Evolutionary conservation across 2,797 vertebrate genomes (phyloP).

Genomic region (Manis crassicaudata): DNA sequence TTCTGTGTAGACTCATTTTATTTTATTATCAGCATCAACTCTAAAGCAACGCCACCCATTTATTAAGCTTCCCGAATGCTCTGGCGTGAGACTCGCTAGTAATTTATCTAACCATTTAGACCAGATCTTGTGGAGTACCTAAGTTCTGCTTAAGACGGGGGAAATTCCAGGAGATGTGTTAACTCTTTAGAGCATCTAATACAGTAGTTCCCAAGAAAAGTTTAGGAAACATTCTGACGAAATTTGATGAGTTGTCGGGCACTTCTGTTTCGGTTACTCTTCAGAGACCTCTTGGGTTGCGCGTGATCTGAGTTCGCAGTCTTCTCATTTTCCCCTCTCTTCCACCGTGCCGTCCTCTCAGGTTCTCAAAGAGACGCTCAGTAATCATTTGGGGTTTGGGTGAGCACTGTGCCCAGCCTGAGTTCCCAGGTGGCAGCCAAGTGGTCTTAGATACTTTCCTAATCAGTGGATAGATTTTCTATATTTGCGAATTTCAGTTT

Average conservation of each 20-base stretch:
- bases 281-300: neutral
- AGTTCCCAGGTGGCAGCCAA: neutral
- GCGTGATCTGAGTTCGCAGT: neutral
- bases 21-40: neutral
- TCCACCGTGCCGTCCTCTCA: neutral
- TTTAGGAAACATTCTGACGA: neutral
- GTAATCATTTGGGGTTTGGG: neutral
- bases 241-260: neutral
- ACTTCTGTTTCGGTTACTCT: neutral
- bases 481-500: neutral
- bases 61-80: neutral
- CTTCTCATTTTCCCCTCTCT: neutral
- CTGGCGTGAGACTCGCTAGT: neutral
- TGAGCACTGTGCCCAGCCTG: neutral
- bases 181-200: neutral
- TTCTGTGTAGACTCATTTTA: neutral
- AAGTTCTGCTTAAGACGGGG: neutral
- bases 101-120: constrained; percentile 36
- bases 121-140: neutral
- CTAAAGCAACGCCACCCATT: neutral
- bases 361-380: neutral
- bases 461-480: neutral
- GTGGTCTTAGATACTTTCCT: neutral
- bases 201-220: neutral
- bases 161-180: neutral